phyloP scores from a whole-genome alignment of 2,888 invertebrate genomes.

The Palloptera scutellata region DNA sequence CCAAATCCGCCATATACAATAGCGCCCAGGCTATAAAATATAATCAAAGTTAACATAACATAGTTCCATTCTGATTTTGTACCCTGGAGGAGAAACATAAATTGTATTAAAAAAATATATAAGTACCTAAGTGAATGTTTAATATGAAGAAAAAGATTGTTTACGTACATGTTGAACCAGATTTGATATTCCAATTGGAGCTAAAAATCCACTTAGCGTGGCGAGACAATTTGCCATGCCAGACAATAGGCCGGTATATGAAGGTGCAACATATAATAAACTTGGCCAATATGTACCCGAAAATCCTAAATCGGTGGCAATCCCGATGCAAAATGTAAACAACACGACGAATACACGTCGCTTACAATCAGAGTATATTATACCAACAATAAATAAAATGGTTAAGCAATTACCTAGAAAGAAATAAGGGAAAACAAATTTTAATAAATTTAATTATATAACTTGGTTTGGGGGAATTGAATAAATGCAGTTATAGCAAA shows the following conservation, averaged over 20 bases:
- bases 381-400: slow-evolving; percentile 48
- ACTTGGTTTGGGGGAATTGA: too few relatives aligned
- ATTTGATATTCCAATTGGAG: slow-evolving; percentile 61
- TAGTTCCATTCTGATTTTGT: slow-evolving; percentile 63
- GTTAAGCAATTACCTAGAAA: slow-evolving; percentile 47
- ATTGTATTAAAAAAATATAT: neutral
- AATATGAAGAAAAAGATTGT: too few relatives aligned
- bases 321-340: slow-evolving; percentile 57
- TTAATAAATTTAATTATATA: neutral
- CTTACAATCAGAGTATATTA: slow-evolving; percentile 56
- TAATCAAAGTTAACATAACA: slow-evolving; percentile 60
- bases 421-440: neutral
- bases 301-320: slow-evolving; percentile 60
- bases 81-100: slow-evolving; percentile 51
- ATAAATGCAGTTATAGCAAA: too few relatives aligned
- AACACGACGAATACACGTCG: slow-evolving; percentile 56
- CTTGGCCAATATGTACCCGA: slow-evolving; percentile 65
- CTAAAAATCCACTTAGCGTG: slow-evolving; percentile 62
- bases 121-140: neutral
- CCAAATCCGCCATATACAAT: slow-evolving; percentile 62
- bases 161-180: slow-evolving; percentile 34
- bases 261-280: slow-evolving; percentile 65
- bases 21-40: slow-evolving; percentile 57
- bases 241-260: slow-evolving; percentile 64
- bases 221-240: slow-evolving; percentile 65